Evolutionary conservation across 2,888 invertebrate genomes (phyloP).

Genomic region (Drosophila bunnanda): DNA sequence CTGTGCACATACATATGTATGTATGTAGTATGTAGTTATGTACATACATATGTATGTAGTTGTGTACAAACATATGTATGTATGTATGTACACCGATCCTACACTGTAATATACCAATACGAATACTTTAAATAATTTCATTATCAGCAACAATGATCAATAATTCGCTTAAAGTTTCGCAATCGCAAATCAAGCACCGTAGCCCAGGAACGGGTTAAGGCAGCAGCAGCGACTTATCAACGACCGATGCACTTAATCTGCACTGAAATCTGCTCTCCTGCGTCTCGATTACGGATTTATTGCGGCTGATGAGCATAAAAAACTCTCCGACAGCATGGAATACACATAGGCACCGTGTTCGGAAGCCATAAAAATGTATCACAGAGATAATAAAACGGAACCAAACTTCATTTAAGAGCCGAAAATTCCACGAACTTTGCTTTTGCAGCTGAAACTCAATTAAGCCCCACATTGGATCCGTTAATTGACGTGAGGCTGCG

Average conservation of each 20-base stretch:
- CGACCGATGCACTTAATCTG: slow-evolving; percentile 17
- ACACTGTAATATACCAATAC: neutral
- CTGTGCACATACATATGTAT: no score
- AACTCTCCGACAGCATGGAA: slow-evolving; percentile 20
- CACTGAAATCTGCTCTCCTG: slow-evolving; percentile 17
- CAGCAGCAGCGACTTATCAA: slow-evolving; percentile 2
- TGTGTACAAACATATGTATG: neutral
- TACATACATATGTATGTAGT: neutral
- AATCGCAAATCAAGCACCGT: slow-evolving; percentile 6
- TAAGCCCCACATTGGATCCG: slow-evolving; percentile 2
- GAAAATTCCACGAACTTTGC: slow-evolving; percentile 20
- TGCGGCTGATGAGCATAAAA: slow-evolving; percentile 39
- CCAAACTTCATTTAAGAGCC: slow-evolving; percentile 1
- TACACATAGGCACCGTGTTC: slow-evolving; percentile 5
- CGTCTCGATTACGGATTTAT: slow-evolving; percentile 52
- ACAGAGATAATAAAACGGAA: slow-evolving; percentile 35
- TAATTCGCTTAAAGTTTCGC: neutral
- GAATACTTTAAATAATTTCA: neutral
- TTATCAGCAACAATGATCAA: neutral
- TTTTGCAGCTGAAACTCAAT: slow-evolving; percentile 23
- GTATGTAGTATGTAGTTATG: neutral
- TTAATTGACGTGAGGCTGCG: slow-evolving; percentile 45
- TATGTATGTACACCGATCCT: neutral
- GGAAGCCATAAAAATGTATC: slow-evolving; percentile 39
- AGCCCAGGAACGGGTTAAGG: slow-evolving; percentile 51